These are phyloP conservation scores for Rhadinocentrus ornatus DNA, from an alignment of 2,797 vertebrate genomes.

Conservation along the genomic window DNA sequence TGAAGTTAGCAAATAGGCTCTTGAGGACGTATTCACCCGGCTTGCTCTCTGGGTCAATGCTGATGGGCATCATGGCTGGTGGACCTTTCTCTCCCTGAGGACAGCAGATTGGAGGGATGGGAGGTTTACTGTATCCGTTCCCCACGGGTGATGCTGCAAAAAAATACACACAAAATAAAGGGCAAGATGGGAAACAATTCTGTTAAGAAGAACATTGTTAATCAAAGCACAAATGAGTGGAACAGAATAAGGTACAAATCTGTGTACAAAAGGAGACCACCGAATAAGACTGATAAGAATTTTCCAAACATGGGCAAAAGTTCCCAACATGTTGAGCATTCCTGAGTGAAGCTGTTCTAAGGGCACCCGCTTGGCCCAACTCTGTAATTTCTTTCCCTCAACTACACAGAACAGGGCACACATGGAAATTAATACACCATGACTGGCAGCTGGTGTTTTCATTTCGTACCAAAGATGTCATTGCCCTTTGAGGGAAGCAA, in stretches of 20 bases:
- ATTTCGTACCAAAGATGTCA: constrained; percentile 67
- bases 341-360: constrained; percentile 68
- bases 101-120: constrained; percentile 87
- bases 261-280: constrained; percentile 38
- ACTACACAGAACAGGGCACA: constrained; percentile 45
- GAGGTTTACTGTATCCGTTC: constrained; percentile 95
- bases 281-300: constrained; percentile 38
- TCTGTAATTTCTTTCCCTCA: constrained; percentile 57
- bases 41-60: constrained; percentile 94
- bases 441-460: constrained; percentile 75
- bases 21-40: constrained; percentile 97
- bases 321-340: constrained; percentile 73
- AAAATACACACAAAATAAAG: constrained; percentile 25
- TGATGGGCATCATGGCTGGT: constrained; percentile 92
- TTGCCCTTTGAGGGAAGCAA: constrained; percentile 65
- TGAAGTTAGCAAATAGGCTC: constrained; percentile 96
- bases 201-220: constrained; percentile 22
- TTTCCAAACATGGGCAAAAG: constrained; percentile 74
- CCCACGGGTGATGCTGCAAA: constrained; percentile 92
- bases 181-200: constrained; percentile 21
- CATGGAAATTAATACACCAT: constrained; percentile 67
- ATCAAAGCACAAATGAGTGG: constrained; percentile 38
- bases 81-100: constrained; percentile 92
- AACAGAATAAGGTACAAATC: constrained; percentile 29
- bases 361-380: constrained; percentile 57